A percentile compares a stretch with the other conserved stretches of the same genome.
Conservation (phyloP, 2,888 invertebrate species). For the Chymomyza procnemis region DNA sequence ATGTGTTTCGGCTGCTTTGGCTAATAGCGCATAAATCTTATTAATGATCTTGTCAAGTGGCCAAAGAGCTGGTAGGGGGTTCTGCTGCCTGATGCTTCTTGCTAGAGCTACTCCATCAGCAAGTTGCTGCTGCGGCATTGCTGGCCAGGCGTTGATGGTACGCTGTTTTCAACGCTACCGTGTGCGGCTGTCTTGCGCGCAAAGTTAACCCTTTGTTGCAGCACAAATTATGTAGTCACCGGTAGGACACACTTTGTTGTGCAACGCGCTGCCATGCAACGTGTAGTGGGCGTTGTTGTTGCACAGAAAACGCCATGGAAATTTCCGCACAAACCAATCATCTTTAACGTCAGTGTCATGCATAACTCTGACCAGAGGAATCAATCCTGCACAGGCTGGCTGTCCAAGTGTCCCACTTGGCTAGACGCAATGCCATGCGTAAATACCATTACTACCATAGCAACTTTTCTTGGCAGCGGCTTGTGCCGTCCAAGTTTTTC, state of each 20-base stretch:
- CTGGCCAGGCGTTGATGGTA: slow-evolving; percentile 50
- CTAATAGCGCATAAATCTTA: slow-evolving; percentile 76
- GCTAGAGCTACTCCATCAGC: slow-evolving; percentile 26
- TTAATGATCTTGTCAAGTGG: slow-evolving; percentile 76
- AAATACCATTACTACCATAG: not conserved
- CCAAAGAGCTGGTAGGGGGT: slow-evolving; percentile 21
- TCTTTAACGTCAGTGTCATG: slow-evolving; percentile 38
- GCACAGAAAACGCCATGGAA: slow-evolving; percentile 5
- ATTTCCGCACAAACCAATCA: slow-evolving; percentile 57
- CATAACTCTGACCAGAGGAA: slow-evolving; percentile 12
- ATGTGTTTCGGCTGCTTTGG: slow-evolving; percentile 69
- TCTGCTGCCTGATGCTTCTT: too few relatives aligned
- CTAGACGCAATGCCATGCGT: not conserved
- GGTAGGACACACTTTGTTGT: slow-evolving; percentile 43
- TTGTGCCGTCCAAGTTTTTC: not conserved
- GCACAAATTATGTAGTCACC: slow-evolving; percentile 31
- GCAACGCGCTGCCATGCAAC: not conserved
- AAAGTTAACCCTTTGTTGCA: slow-evolving; percentile 28
- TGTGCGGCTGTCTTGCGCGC: slow-evolving; percentile 20
- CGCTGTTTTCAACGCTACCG: slow-evolving; percentile 64
- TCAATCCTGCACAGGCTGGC: not conserved
- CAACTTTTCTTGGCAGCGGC: not conserved
- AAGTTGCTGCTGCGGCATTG: too few relatives aligned
- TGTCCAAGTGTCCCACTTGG: not conserved
- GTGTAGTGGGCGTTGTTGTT: slow-evolving; percentile 44